A percentile compares a stretch with the other conserved stretches of the same genome.
Evolutionary conservation across 2,113 vertebrate species (phyloP).

Genomic region (Gopherus flavomarginatus): DNA sequence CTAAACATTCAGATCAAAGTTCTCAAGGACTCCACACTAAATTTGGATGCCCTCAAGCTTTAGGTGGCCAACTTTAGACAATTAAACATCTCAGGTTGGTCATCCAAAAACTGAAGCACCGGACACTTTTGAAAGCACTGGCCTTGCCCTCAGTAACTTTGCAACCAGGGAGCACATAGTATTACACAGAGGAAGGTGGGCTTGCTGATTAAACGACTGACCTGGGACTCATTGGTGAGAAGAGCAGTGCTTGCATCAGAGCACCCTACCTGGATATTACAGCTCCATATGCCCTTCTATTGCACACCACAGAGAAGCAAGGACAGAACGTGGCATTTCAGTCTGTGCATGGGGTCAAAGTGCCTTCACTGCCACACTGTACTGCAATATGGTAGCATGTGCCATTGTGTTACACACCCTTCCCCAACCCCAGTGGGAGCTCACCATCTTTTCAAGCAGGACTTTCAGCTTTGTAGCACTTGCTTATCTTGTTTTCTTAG

Average conservation of each 20-base stretch:
- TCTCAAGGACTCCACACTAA: neutral
- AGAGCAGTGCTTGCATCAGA: neutral
- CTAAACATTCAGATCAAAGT: slow-evolving; percentile 3
- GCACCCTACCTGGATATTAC: neutral
- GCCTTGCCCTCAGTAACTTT: slow-evolving; percentile 29
- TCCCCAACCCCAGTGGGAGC: neutral
- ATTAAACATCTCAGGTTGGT: neutral
- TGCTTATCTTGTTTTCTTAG: neutral
- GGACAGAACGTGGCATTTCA: neutral
- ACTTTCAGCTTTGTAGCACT: neutral
- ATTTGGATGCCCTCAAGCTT: neutral
- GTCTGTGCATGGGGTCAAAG: neutral
- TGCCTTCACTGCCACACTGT: neutral
- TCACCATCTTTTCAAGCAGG: neutral
- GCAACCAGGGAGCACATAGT: neutral
- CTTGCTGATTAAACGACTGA: neutral
- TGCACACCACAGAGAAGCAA: neutral
- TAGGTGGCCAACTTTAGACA: neutral
- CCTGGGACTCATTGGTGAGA: neutral
- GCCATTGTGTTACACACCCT: neutral
- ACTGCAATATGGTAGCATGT: neutral
- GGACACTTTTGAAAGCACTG: neutral
- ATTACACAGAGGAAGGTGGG: neutral
- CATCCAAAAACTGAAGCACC: neutral
- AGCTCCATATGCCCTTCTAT: neutral